These are phyloP conservation scores for Harpagus bidentatus DNA, from an alignment of 2,113 vertebrate species.

Conservation along the genomic window DNA sequence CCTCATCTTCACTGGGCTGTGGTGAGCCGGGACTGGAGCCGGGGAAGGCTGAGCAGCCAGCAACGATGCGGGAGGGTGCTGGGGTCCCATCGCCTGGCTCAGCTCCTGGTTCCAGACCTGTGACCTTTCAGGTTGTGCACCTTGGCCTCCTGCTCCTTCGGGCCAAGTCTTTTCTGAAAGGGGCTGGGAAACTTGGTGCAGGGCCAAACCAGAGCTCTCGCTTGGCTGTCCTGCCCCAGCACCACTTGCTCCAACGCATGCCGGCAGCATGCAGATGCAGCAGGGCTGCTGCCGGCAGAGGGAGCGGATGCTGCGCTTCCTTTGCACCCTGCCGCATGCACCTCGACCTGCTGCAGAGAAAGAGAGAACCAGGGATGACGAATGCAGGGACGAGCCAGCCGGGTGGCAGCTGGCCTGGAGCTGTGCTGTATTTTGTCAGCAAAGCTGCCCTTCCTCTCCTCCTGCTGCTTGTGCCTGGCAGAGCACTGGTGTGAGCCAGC, in stretches of 20 bases:
- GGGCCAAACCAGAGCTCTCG: accelerated
- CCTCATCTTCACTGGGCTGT: background rate
- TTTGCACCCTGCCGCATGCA: background rate
- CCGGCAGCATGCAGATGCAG: background rate
- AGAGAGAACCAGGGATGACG: constrained; percentile 32
- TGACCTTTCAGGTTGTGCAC: background rate
- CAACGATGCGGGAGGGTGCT: background rate
- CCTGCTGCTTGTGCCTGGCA: background rate
- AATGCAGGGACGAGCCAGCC: background rate
- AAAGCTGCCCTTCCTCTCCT: background rate
- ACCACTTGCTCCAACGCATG: background rate
- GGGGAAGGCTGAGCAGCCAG: background rate
- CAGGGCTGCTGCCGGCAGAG: background rate
- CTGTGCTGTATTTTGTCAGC: background rate
- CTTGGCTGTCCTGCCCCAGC: background rate
- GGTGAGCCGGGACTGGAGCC: background rate
- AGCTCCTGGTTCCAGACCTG: background rate
- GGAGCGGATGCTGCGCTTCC: background rate
- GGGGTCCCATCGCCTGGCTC: background rate
- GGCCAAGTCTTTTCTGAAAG: accelerated
- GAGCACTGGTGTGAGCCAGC: background rate
- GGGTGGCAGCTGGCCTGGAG: background rate
- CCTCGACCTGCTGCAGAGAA: background rate
- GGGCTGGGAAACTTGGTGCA: background rate
- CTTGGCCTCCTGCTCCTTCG: background rate